Conservation (phyloP, 2,888 invertebrate genomes). For the Calameuta pallipes region DNA sequence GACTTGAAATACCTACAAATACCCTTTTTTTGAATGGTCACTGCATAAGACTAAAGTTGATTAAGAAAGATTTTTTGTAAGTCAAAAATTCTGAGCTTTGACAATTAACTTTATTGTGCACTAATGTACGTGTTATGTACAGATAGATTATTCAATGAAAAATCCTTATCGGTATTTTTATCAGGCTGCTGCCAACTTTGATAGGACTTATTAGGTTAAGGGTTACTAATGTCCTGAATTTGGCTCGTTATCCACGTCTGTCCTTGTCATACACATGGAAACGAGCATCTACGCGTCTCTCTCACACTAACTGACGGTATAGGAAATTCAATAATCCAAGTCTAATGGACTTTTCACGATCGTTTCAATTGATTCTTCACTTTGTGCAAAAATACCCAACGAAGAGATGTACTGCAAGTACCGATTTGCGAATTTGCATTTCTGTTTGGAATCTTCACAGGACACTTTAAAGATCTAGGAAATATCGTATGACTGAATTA, state of each 20-base stretch:
- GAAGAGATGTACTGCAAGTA: background rate
- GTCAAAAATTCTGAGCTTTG: too few species aligned
- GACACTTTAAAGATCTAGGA: background rate
- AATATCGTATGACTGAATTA: background rate
- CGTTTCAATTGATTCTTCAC: background rate
- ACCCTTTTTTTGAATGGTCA: too few species aligned
- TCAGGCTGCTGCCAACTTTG: background rate
- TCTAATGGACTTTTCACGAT: background rate
- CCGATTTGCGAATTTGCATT: background rate
- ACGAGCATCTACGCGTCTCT: background rate
- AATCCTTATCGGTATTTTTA: background rate
- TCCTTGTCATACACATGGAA: background rate
- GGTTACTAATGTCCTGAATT: background rate
- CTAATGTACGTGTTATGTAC: too few species aligned
- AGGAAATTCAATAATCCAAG: background rate
- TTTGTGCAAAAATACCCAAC: background rate
- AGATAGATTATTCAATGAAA: too few species aligned
- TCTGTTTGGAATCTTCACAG: background rate
- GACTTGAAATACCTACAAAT: too few species aligned
- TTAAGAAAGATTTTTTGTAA: too few species aligned
- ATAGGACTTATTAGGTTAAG: too few species aligned
- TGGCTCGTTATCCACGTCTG: background rate
- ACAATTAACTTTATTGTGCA: too few species aligned
- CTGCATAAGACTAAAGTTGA: too few species aligned
- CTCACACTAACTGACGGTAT: background rate